These are phyloP conservation scores for Julus scanicus DNA, from an alignment of 2,888 invertebrate species.

Conservation along the genomic window DNA sequence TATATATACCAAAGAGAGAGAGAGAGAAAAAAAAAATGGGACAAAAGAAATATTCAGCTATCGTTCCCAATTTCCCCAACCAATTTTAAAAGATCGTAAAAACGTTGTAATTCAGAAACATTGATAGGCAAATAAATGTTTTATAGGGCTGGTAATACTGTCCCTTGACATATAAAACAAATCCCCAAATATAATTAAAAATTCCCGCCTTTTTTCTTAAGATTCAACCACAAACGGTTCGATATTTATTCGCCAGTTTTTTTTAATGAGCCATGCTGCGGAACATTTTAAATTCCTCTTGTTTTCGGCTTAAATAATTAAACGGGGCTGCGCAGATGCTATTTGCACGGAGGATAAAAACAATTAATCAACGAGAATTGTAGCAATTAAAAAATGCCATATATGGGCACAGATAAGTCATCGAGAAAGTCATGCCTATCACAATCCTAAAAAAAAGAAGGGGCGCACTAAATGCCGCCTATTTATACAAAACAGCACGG, in stretches of 20 bases:
- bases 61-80: constrained; percentile 45
- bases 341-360: constrained; percentile 23
- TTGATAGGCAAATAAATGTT: constrained; percentile 45
- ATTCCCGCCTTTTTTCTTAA: neutral
- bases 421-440: neutral
- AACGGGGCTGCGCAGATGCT: neutral
- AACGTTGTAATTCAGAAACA: constrained; percentile 40
- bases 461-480: neutral
- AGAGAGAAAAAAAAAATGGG: neutral
- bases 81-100: constrained; percentile 43
- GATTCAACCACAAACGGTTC: constrained; percentile 14
- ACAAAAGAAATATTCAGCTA: constrained; percentile 43
- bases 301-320: constrained; percentile 17
- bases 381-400: constrained; percentile 1
- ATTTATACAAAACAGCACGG: neutral
- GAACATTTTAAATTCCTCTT: constrained; percentile 24
- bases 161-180: constrained; percentile 43
- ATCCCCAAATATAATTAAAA: constrained; percentile 40
- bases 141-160: constrained; percentile 34
- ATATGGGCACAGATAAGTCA: neutral
- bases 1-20: neutral
- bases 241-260: constrained; percentile 37
- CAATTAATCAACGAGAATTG: constrained; percentile 1
- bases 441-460: neutral
- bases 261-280: neutral